Conservation (phyloP, 2,797 vertebrate species). For the Peromyscus nudipes region DNA sequence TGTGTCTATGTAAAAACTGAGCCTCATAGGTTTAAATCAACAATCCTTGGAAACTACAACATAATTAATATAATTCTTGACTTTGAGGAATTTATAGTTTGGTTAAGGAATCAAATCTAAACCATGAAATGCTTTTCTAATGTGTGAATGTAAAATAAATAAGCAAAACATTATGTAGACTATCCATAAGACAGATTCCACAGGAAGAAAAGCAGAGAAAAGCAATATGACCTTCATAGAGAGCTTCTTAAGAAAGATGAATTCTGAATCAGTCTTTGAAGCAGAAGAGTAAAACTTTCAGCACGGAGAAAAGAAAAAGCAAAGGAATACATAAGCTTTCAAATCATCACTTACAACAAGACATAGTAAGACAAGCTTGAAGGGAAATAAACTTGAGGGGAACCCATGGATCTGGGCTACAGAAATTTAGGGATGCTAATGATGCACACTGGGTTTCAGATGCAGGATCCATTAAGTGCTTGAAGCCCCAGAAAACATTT, state of each 20-base stretch:
- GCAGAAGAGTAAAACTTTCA: not conserved
- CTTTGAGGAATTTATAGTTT: slow-evolving; percentile 30
- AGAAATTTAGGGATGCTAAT: not conserved
- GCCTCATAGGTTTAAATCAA: not conserved
- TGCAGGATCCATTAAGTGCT: not conserved
- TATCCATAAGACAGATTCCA: not conserved
- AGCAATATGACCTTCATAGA: not conserved
- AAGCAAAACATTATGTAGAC: not conserved
- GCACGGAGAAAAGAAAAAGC: not conserved
- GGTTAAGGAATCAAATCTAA: not conserved
- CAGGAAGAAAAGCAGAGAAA: not conserved
- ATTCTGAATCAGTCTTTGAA: not conserved
- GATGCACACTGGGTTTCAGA: not conserved
- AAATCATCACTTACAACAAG: not conserved
- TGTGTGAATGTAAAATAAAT: not conserved
- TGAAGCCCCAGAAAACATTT: not conserved
- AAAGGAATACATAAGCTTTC: not conserved
- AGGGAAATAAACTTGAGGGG: not conserved
- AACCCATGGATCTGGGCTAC: not conserved
- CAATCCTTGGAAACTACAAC: not conserved
- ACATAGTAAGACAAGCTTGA: not conserved
- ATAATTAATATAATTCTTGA: not conserved
- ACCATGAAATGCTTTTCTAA: not conserved
- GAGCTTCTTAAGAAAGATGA: not conserved
- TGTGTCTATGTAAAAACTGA: not conserved